Conservation (phyloP, 2,113 vertebrate genomes). For the Eulacestoma nigropectus region DNA sequence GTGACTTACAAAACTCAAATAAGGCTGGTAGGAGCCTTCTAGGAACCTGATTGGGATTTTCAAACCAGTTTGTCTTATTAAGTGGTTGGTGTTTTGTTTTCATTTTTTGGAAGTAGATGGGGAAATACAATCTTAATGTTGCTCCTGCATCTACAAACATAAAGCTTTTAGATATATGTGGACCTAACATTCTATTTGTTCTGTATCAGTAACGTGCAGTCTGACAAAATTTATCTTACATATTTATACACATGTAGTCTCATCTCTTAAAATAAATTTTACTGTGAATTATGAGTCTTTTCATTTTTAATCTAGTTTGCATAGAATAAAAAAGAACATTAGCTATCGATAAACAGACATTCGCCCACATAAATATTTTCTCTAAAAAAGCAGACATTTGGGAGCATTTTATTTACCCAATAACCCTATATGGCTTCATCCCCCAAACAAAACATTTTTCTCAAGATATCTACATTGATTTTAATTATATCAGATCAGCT, state of each 20-base stretch:
- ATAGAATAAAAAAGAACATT: background rate
- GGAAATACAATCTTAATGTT: background rate
- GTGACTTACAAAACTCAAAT: background rate
- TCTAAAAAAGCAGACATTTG: background rate
- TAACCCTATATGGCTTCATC: background rate
- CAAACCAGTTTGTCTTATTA: background rate
- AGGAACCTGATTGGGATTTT: background rate
- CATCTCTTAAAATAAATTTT: background rate
- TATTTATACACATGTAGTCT: background rate
- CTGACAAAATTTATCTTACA: background rate
- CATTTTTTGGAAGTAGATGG: background rate
- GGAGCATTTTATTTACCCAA: background rate
- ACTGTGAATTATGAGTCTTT: background rate
- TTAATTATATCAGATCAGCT: constrained; percentile 36
- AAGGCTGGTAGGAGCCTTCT: background rate
- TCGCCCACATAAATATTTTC: background rate
- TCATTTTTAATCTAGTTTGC: background rate
- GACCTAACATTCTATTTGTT: background rate
- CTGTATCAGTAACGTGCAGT: background rate
- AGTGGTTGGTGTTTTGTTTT: background rate
- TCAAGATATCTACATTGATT: constrained; percentile 19
- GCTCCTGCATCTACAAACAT: background rate
- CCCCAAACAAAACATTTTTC: background rate
- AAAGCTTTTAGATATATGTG: background rate
- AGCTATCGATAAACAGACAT: background rate